Conservation (phyloP, 2,797 vertebrate species). For the Natrix natrix region DNA sequence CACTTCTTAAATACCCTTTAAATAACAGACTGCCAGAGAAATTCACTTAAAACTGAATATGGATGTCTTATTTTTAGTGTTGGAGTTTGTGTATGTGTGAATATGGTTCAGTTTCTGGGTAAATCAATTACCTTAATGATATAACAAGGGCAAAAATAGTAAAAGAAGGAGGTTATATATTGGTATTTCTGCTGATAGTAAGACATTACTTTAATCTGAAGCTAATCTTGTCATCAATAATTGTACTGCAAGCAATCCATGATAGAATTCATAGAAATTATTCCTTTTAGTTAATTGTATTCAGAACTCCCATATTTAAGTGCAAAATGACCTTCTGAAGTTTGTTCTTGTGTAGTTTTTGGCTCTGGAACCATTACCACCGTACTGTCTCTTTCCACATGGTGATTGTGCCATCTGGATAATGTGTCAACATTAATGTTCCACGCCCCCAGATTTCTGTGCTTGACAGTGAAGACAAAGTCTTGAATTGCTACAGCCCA, state of each 20-base stretch:
- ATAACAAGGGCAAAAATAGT: not conserved
- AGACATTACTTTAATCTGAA: not conserved
- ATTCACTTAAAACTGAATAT: not conserved
- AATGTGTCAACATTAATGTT: conserved; percentile 70
- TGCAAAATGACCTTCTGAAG: conserved; percentile 62
- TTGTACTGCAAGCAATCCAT: not conserved
- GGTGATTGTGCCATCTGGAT: conserved; percentile 70
- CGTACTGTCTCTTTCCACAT: conserved; percentile 67
- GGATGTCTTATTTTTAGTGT: not conserved
- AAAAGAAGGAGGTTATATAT: not conserved
- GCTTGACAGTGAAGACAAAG: conserved; percentile 66
- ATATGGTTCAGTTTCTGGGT: not conserved
- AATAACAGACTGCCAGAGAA: not conserved
- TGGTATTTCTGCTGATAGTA: not conserved
- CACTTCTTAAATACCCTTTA: not conserved
- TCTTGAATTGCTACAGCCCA: conserved; percentile 65
- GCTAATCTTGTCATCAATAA: not conserved
- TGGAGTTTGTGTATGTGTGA: not conserved
- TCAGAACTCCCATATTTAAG: conserved; percentile 45
- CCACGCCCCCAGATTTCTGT: conserved; percentile 69
- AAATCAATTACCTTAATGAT: not conserved
- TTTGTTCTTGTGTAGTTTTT: conserved; percentile 67
- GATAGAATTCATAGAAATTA: conserved; percentile 48
- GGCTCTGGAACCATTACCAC: conserved; percentile 62
- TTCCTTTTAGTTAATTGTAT: conserved; percentile 48